Base-by-base conservation (phyloP, 2,888 invertebrate genomes). In the Aspidiotus destructor region DNA sequence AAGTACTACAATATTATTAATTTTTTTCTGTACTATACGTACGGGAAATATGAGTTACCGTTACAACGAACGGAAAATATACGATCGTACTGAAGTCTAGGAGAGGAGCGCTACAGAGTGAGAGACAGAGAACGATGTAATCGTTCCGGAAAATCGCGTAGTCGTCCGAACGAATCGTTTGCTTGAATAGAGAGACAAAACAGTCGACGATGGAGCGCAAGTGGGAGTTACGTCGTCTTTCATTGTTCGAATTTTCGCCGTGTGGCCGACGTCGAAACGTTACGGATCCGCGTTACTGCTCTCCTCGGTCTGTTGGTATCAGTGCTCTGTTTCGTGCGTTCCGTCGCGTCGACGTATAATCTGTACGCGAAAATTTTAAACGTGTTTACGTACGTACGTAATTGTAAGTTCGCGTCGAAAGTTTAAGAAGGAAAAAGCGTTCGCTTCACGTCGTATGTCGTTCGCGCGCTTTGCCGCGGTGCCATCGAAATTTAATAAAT, bases 191-290 rank as follows among this genome's bases (percentile, higher is more conserved):
- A 10, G 17, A 58, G 17, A 17, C 58, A 58, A 16, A 55, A 40
- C 40, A 17, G 13, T 40, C 28, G 28, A 28, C 28, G 28, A 28
- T 28, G 28, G 28, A 16, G 28, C 40, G 40, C 58, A 8, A 58
- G 58, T 58, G 58, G 58, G 58, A 58, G 58, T 58, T 28, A 17
- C 58, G 58, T 58, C 40, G 58, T 6, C 1, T 58, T 58, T 58
- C 58, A 17, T 58, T 28, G 58, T 58, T 48, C n/a, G 11, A 48
- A 13, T 48, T 48, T 48, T 48, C n/a, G 10, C 48, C 11, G 10
- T 48, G 11, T 48, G 11, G 11, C n/a, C 6, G n/a, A 11, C 48
- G 48, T 11, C 10, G 48, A n/a, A 48, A 48, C 48, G 48, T 48
- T 48, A 48, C 48, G n/a, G 11, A n/a, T 48, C n/a, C 48, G 48